Percentiles rank a stretch among this genome's conserved stretches.
Conservation (phyloP, 2,113 vertebrate genomes). For the Etia nguti region DNA sequence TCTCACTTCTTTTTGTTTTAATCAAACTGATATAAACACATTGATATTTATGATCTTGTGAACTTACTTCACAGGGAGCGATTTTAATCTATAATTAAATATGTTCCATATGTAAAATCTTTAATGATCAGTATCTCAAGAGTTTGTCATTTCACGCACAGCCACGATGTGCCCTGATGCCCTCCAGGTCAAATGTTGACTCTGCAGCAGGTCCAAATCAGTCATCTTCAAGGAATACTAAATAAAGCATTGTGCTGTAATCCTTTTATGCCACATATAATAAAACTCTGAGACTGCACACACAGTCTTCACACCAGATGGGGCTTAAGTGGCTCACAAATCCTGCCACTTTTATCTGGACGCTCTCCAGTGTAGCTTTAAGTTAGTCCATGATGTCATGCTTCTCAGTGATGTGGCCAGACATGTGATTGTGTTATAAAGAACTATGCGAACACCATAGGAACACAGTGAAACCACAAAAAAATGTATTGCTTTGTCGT, state of each 20-base stretch:
- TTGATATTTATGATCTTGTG: conserved; percentile 6
- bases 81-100: neutral
- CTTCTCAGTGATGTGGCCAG: conserved; percentile 20
- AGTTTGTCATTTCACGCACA: neutral
- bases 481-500: conserved; percentile 3
- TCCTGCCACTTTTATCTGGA: conserved; percentile 55
- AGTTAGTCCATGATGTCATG: conserved; percentile 35
- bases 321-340: conserved; percentile 41
- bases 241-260: conserved; percentile 16
- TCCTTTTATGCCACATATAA: conserved; percentile 35
- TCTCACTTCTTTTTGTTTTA: conserved; percentile 13
- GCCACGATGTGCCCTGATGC: neutral
- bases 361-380: conserved; percentile 27
- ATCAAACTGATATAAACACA: neutral
- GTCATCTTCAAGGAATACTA: conserved; percentile 22
- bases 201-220: conserved; percentile 27
- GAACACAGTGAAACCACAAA: conserved; percentile 20
- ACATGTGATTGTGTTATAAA: neutral
- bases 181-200: conserved; percentile 19
- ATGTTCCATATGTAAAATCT: neutral
- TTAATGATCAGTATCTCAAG: neutral
- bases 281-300: conserved; percentile 20
- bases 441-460: neutral
- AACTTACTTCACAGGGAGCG: neutral
- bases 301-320: conserved; percentile 42